Conservation (phyloP, 1,140 invertebrate species). For the Aphelinus certus region DNA sequence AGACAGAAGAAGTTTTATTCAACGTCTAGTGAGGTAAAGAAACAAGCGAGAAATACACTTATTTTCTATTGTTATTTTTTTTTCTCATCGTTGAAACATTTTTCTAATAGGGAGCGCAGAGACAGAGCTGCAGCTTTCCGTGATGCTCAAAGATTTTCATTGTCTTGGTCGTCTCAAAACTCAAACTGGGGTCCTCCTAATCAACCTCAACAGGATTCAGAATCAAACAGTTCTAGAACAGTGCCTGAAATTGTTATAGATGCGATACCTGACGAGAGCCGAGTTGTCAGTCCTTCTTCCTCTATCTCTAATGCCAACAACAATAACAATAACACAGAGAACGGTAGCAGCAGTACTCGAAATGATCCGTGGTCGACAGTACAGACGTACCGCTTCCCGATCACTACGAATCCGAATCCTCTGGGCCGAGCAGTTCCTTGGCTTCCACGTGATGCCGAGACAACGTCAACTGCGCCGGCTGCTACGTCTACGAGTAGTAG, state of each 20-base stretch:
- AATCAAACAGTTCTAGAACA: slow-evolving; percentile 5
- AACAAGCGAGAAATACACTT: too few species aligned
- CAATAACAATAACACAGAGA: background rate
- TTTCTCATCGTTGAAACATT: too few species aligned
- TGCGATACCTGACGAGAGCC: slow-evolving; percentile 13
- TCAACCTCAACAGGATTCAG: background rate
- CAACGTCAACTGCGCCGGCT: background rate
- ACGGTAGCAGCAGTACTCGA: background rate
- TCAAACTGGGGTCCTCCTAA: background rate
- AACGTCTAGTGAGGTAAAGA: too few species aligned
- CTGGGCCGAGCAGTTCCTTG: background rate
- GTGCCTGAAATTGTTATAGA: slow-evolving; percentile 18
- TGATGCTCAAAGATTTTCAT: background rate
- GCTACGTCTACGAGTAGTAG: slow-evolving; percentile 2
- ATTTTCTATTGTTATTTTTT: too few species aligned
- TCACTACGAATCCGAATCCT: background rate
- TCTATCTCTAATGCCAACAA: background rate
- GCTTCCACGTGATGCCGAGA: background rate
- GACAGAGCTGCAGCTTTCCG: background rate
- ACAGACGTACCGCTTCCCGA: slow-evolving; percentile 1
- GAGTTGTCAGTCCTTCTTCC: background rate
- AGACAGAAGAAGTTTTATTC: too few species aligned
- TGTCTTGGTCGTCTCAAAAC: slow-evolving; percentile 5
- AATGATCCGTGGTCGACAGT: background rate
- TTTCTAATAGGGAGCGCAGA: slow-evolving; percentile 23